Percentiles rank a stretch among this genome's conserved stretches.
Conservation (phyloP, 1,140 invertebrate species). For the Orchesella cincta region DNA sequence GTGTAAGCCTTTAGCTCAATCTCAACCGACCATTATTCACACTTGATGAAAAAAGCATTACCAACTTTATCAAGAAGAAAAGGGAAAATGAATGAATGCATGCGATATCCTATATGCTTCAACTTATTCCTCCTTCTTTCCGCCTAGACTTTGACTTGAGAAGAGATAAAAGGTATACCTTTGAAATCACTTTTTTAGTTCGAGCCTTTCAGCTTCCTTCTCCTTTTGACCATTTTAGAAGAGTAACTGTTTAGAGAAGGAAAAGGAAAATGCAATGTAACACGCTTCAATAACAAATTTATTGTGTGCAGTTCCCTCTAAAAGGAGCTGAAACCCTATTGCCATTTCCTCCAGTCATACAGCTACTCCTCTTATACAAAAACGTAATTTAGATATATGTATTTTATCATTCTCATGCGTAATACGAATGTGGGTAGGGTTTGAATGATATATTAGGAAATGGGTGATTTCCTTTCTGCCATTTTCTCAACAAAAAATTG, state of each 20-base stretch:
- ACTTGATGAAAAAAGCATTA: constrained; percentile 21
- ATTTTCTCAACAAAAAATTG: neutral
- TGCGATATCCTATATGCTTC: constrained; percentile 1
- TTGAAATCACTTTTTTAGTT: neutral
- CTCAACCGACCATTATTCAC: neutral
- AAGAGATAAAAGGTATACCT: too few species aligned
- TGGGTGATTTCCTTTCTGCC: constrained; percentile 13
- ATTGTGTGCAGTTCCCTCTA: constrained; percentile 4
- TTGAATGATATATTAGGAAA: constrained; percentile 3
- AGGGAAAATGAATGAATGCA: constrained; percentile 17
- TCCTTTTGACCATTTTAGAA: neutral
- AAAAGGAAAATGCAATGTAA: neutral
- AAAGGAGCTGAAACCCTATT: neutral
- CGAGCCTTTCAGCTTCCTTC: neutral
- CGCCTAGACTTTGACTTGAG: too few species aligned
- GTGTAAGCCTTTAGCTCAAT: too few species aligned
- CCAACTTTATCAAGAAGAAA: constrained; percentile 8
- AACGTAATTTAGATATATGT: neutral
- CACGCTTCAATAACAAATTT: constrained; percentile 16
- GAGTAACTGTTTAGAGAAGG: neutral
- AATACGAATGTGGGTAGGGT: neutral
- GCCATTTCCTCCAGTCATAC: constrained; percentile 7
- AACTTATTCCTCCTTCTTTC: neutral
- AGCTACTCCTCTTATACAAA: neutral
- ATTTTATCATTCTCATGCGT: too few species aligned